Evolutionary conservation across 2,113 vertebrate genomes (phyloP).

Genomic region (Bufo gargarizans): DNA sequence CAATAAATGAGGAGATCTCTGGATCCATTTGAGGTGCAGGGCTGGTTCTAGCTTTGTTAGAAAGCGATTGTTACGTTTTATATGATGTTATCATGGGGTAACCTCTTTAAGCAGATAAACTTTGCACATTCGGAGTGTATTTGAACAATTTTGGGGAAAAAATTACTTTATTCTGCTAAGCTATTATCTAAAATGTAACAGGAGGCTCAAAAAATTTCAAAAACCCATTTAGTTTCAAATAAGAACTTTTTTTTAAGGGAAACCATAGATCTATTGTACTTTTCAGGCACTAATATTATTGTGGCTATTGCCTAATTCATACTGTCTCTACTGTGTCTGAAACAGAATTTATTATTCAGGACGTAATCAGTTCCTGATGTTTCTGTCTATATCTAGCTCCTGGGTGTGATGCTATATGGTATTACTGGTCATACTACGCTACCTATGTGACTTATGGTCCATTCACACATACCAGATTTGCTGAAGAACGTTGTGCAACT

Average conservation of each 20-base stretch:
- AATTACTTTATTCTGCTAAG: neutral
- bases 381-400: neutral
- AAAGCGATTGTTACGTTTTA: no score
- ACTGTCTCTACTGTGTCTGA: neutral
- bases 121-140: no score
- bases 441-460: constrained; percentile 4
- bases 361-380: neutral
- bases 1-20: no score
- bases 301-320: neutral
- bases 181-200: neutral
- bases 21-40: no score
- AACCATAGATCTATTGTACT: neutral
- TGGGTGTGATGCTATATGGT: neutral
- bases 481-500: no score
- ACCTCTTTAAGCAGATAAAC: no score
- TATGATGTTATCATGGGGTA: no score
- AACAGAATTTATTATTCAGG: constrained; percentile 5
- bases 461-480: no score
- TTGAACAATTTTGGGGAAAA: no score
- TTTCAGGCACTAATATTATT: neutral
- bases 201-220: neutral
- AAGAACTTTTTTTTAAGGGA: neutral
- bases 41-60: no score
- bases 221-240: neutral
- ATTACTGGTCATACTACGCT: neutral